Percentiles rank a stretch among this genome's conserved stretches.
Conservation (phyloP, 2,888 invertebrate genomes). For the Dorcus hopei region DNA sequence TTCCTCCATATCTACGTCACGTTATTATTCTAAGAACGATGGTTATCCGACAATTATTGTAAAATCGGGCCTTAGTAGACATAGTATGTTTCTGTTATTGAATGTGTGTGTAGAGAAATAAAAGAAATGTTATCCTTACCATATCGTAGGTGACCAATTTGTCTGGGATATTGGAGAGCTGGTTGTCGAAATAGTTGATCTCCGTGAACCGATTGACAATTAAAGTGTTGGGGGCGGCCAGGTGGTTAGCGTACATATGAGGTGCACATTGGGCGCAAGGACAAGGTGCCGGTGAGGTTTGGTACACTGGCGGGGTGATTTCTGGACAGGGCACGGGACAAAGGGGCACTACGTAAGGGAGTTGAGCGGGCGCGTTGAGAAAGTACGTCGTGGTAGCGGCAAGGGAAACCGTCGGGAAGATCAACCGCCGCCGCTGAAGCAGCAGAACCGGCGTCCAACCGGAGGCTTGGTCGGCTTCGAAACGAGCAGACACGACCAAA, state of each 20-base stretch:
- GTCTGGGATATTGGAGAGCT: conserved; percentile 32
- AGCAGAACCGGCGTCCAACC: conserved; percentile 1
- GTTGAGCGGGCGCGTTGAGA: conserved; percentile 49
- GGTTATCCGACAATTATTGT: too few relatives aligned
- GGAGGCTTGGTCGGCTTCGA: conserved; percentile 7
- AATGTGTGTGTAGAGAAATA: neutral
- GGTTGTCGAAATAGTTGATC: conserved; percentile 51
- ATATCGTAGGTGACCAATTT: conserved; percentile 47
- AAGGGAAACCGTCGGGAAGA: conserved; percentile 8
- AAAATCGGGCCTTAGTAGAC: too few relatives aligned
- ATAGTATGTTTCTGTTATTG: neutral
- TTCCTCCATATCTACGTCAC: too few relatives aligned
- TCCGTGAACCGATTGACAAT: conserved; percentile 51
- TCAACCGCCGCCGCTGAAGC: neutral
- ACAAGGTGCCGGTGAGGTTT: conserved; percentile 55
- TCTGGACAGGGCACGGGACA: conserved; percentile 46
- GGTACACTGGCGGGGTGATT: conserved; percentile 54
- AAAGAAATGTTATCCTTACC: conserved; percentile 36
- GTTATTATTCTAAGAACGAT: too few relatives aligned
- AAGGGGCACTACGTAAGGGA: conserved; percentile 52
- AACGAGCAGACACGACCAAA: neutral
- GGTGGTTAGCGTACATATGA: conserved; percentile 46
- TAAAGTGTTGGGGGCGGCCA: conserved; percentile 43
- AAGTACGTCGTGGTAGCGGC: conserved; percentile 50
- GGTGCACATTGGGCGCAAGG: conserved; percentile 58